Evolutionary conservation across 2,888 invertebrate genomes (phyloP), one percentile per base, ranked within the genome.

Genomic region (Salpingus planirostris): DNA sequence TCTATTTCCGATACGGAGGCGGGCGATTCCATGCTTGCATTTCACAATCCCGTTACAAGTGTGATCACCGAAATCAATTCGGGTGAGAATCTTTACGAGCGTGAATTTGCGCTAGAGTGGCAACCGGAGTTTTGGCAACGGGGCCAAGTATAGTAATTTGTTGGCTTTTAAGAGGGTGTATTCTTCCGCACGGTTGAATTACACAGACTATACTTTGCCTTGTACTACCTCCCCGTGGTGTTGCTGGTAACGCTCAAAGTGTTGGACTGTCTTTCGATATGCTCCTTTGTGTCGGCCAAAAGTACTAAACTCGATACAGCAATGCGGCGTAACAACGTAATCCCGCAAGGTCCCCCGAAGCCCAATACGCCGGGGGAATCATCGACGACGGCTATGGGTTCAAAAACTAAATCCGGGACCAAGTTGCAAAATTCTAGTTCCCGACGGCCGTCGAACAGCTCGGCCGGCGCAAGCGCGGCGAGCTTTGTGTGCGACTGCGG

Each of bases 401-500:
- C 15, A 29, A 29, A 3, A 15, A 23, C 22, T 6, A 13, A 15
- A 13, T 29, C 29, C 13, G 14, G 3, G 23, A 6, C 22, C 29
- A 10, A 29, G 29, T 10, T 5, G 14, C 18, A 3, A 5, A 23
- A 29, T 29, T 23, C 23, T 10, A 24, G 29, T 5, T 14, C 11
- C 3, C 23, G 18, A 12, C 15, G 24, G 29, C 23, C 29, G 3
- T 13, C 29, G 10, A 23, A 4, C 14, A 18, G 3, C 2, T 15
- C 13, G 3, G 15, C 29, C 29, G 10, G 11, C 6, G 13, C 2
- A 8, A 11, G 13, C 15, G 29, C 3, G 13, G 21, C 12, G 21
- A 14, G 11, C 13, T 21, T 29, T 22, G 22, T 5, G 3, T 29
- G 29, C 13, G 24, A 29, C n/a, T 29, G 29, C 24, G 29, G 23